Base-by-base conservation (phyloP, 2,888 invertebrate species). In the Acleris emargana region DNA sequence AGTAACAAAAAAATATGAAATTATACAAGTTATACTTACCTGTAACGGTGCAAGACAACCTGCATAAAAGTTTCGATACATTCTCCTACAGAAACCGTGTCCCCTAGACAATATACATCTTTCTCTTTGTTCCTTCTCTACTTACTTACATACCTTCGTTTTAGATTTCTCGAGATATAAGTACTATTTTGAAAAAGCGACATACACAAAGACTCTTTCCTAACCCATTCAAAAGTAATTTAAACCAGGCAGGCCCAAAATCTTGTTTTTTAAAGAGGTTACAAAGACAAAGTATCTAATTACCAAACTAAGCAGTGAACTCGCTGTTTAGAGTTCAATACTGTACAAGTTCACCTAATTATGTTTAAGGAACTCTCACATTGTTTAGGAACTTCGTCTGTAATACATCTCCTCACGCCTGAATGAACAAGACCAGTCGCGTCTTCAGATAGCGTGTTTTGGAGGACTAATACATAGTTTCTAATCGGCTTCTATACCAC, bases 351-450 rank as follows among this genome's bases (percentile, higher is more conserved):
- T 55, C 42, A 25, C 47, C 50, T 62, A 55, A 38, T 18, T 55
- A 55, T 22, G 54, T 42, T 22, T 20, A 20, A 55, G 42, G 22
- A 55, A 32, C 45, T 43, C 47, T 18, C 22, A 28, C 55, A 55
- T 50, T 57, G 57, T 62, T 62, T 43, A 42, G 17, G n/a, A 55
- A 62, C 57, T 50, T 57, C 9, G 25, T 9, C 51, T 28, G 25
- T 45, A 28, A 50, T 45, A 50, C 16, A 43, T 57, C 50, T 62
- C 28, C 28, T 20, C 60, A 17, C 18, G 18, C 32, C 32, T 54
- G 38, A 54, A 38, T 38, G 5, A 54, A 54, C 54, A 1, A 32
- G 17, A 38, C n/a, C 7, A n/a, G 20, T 45, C 9, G 17, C 51
- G 45, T 25, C 9, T 64, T 38, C 59, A 50, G 32, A 28, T 11